Percentiles rank a stretch among this genome's conserved stretches.
phyloP scores from a whole-genome alignment of 1,140 invertebrate species.

The Listronotus oregonensis region DNA sequence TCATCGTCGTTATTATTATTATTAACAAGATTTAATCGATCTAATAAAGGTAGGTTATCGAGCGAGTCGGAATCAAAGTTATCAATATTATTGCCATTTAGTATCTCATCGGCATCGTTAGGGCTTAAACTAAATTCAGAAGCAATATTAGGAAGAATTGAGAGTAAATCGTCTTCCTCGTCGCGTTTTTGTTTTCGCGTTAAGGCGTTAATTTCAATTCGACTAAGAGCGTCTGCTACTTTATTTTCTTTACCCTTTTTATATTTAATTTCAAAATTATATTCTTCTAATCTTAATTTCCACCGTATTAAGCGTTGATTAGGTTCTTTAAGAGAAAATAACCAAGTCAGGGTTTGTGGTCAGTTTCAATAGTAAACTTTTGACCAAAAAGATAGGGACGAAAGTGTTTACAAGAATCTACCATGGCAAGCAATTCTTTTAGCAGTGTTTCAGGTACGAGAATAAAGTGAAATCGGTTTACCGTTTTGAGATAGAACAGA shows the following conservation, averaged over 20 bases:
- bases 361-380: conserved; percentile 26
- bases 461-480: conserved; percentile 18
- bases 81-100: background rate
- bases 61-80: no score
- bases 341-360: conserved; percentile 31
- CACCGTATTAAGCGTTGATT: conserved; percentile 19
- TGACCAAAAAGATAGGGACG: conserved; percentile 16
- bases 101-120: conserved; percentile 5
- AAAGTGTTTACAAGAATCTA: conserved; percentile 15
- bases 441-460: conserved; percentile 6
- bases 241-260: conserved; percentile 11
- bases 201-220: conserved; percentile 7
- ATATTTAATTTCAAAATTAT: conserved; percentile 9
- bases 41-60: no score
- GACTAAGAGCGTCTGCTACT: conserved; percentile 2
- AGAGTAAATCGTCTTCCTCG: conserved; percentile 3
- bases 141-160: background rate
- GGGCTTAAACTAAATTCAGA: background rate
- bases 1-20: no score
- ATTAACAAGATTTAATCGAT: no score
- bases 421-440: conserved; percentile 18
- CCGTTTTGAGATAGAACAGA: conserved; percentile 26
- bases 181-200: conserved; percentile 2
- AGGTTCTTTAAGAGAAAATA: conserved; percentile 22
- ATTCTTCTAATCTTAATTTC: conserved; percentile 21